Evolutionary conservation across 2,888 invertebrate species (phyloP), one percentile per base, ranked within the genome.

Genomic region (Drosophila diplacantha): DNA sequence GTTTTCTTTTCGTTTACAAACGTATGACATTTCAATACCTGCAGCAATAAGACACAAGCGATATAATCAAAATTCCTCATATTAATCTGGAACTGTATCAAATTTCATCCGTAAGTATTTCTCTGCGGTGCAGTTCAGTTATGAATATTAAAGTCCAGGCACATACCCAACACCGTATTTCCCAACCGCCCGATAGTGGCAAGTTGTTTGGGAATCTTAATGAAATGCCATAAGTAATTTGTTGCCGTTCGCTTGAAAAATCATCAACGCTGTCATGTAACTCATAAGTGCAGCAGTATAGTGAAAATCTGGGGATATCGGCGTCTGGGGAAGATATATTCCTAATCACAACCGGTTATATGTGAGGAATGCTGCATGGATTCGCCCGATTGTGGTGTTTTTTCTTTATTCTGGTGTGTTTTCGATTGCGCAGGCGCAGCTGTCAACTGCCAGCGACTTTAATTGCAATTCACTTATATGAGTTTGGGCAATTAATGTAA

Each of bases 161-260:
- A 34, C 26, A 26, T 52, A 29, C 34, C 24, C 12, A 34, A 34
- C 29, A 43, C 20, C 11, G n/a, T 50, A 61, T 58, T 50, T 16
- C 32, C 35, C 41, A 59, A 61, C 18, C 24, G 18, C 16, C 32
- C 24, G 22, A 47, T 55, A 18, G 24, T 31, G 18, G 20, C 44
- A 14, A 32, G 49, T 37, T 49, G 20, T 37, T 49, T 29, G 12
- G 47, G 31, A 47, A 52, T 52, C 49, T 60, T 68, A 68, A 73
- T 68, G 52, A 65, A 59, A 71, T 62, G 57, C 47, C 60, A 65
- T 49, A 65, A 58, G 53, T 60, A 73, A 71, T 73, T 73, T 69
- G 69, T 65, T 26, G 43, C 54, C 39, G 18, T 34, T 64, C 50
- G 39, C 38, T 59, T 69, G 58, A 44, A 52, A 62, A 71, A 71